Percentiles rank a stretch among this genome's conserved stretches.
These are phyloP conservation scores for Hypsopygia costalis DNA, from an alignment of 2,888 invertebrate genomes.

Conservation along the genomic window DNA sequence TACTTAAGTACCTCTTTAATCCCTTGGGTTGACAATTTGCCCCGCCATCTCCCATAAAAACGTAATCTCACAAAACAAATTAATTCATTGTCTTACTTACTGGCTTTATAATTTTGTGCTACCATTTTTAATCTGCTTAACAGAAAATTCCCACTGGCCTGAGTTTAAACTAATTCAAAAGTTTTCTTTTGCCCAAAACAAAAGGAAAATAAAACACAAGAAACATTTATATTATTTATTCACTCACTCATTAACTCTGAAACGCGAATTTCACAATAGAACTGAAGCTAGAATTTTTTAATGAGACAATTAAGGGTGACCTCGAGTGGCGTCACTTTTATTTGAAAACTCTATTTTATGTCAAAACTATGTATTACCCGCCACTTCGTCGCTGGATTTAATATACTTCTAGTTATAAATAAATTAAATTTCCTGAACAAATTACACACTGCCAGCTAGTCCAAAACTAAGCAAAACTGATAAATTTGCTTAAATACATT, in stretches of 20 bases:
- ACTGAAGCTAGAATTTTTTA: conserved; percentile 2
- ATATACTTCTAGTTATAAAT: too few relatives aligned
- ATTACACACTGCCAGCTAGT: too few relatives aligned
- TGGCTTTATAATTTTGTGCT: neutral
- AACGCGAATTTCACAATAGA: conserved; percentile 7
- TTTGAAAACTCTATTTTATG: neutral
- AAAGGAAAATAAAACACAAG: neutral
- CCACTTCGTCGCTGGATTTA: too few relatives aligned
- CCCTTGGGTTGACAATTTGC: too few relatives aligned
- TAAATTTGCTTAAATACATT: too few relatives aligned
- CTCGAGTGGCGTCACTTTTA: conserved; percentile 2
- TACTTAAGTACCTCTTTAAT: too few relatives aligned
- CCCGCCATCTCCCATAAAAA: too few relatives aligned
- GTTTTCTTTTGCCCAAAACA: conserved; percentile 4
- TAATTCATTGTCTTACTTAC: neutral
- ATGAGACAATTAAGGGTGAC: conserved; percentile 8
- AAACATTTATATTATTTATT: conserved; percentile 5
- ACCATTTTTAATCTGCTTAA: conserved; percentile 4
- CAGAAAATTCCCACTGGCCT: neutral
- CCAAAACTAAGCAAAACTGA: too few relatives aligned
- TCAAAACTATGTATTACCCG: too few relatives aligned
- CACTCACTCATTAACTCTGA: conserved; percentile 8
- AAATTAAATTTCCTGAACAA: too few relatives aligned
- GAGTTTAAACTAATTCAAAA: conserved; percentile 8
- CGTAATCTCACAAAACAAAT: neutral